These are phyloP conservation scores for Sebastes hubbsi DNA, from an alignment of 2,797 vertebrate species.

Conservation along the genomic window DNA sequence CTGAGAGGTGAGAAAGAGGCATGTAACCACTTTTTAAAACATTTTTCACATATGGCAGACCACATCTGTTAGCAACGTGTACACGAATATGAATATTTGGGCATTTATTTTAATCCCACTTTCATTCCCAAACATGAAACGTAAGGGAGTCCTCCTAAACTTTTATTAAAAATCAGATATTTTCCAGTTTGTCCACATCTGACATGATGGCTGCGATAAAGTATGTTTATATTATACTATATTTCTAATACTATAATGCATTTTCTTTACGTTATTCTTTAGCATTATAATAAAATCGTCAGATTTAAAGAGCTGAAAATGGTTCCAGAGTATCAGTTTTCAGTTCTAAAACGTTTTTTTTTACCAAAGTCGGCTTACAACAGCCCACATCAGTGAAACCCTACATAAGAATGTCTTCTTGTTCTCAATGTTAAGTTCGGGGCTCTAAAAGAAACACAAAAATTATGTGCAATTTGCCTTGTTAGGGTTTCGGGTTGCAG, in stretches of 20 bases:
- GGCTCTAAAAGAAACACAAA: conserved; percentile 58
- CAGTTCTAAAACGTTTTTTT: neutral
- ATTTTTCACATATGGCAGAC: neutral
- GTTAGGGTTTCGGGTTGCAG: conserved; percentile 73
- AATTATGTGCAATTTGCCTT: conserved; percentile 69
- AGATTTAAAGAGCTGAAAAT: conserved; percentile 31
- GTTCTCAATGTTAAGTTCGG: conserved; percentile 44
- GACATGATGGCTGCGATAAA: neutral
- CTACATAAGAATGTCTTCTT: conserved; percentile 45
- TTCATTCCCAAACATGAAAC: neutral
- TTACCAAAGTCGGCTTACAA: conserved; percentile 4
- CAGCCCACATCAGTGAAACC: conserved; percentile 39
- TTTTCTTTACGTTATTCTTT: neutral
- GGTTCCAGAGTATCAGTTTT: conserved; percentile 34
- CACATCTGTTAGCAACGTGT: neutral
- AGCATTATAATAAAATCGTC: conserved; percentile 19
- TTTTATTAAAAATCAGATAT: neutral
- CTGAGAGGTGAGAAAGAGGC: neutral
- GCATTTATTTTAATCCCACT: neutral
- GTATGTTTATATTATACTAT: conserved; percentile 3
- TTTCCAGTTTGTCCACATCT: neutral
- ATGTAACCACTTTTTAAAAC: neutral
- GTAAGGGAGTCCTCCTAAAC: neutral
- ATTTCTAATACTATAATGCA: neutral
- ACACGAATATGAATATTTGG: neutral